Conservation (phyloP, 2,888 invertebrate species). For the Leptura quadrifasciata region DNA sequence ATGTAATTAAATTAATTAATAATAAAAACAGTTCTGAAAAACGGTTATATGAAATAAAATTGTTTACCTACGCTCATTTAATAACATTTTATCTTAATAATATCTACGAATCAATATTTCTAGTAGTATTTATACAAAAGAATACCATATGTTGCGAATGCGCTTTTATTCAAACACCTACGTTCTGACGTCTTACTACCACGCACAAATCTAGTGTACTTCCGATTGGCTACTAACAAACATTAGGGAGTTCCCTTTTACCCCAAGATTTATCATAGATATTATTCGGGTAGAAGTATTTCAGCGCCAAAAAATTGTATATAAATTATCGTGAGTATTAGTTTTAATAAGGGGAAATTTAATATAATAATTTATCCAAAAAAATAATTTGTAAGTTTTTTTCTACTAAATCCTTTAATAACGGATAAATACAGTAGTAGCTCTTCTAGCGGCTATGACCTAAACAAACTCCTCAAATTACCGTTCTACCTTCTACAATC, state of each 20-base stretch:
- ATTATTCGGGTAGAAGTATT: not conserved
- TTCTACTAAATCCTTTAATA: not conserved
- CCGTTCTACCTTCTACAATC: not conserved
- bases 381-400: not conserved
- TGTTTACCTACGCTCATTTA: not conserved
- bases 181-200: conserved; percentile 33
- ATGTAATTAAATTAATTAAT: too few relatives aligned
- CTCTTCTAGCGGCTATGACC: not conserved
- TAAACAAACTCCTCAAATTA: not conserved
- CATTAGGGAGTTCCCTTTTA: conserved; percentile 8
- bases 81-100: not conserved
- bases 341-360: not conserved
- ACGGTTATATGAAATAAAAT: too few relatives aligned
- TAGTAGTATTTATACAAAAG: not conserved
- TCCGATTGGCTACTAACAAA: conserved; percentile 12
- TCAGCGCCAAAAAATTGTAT: not conserved
- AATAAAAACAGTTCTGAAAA: too few relatives aligned
- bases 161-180: conserved; percentile 19
- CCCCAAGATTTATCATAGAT: not conserved
- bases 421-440: not conserved
- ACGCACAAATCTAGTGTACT: conserved; percentile 12
- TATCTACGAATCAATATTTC: conserved; percentile 24
- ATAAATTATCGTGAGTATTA: not conserved
- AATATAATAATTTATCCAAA: not conserved
- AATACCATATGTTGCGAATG: conserved; percentile 9